Conservation (phyloP, 2,113 vertebrate species). For the Cryptoleucopteryx plumbea region DNA sequence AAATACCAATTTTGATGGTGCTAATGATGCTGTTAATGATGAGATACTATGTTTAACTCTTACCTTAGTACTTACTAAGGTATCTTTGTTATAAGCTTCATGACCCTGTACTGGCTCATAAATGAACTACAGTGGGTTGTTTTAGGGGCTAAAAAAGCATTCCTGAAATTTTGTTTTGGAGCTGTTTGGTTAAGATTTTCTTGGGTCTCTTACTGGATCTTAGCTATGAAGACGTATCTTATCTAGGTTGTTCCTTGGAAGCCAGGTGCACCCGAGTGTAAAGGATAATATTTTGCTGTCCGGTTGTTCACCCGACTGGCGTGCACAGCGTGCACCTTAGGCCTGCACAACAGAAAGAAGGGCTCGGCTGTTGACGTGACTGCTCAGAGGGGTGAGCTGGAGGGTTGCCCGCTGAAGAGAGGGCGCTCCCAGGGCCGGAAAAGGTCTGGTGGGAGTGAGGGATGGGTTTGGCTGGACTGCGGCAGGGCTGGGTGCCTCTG, state of each 20-base stretch:
- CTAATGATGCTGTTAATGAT: not conserved
- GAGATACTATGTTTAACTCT: not conserved
- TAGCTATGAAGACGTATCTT: not conserved
- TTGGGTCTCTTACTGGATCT: not conserved
- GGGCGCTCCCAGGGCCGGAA: not conserved
- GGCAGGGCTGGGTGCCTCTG: not conserved
- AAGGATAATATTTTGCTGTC: accelerated
- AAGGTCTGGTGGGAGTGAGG: too few species aligned
- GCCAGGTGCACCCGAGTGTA: not conserved
- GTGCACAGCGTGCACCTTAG: accelerated
- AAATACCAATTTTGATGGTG: not conserved
- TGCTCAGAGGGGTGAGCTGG: too few species aligned
- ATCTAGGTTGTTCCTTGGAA: not conserved
- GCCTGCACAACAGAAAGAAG: not conserved
- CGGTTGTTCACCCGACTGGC: not conserved
- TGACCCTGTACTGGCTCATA: not conserved
- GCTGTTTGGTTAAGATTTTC: not conserved
- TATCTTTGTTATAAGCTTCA: not conserved
- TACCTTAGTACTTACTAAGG: not conserved
- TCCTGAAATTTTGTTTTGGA: not conserved
- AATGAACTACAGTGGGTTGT: not conserved
- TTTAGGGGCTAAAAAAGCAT: not conserved
- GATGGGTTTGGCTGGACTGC: accelerated
- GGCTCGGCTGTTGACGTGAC: accelerated
- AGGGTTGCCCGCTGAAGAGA: not conserved